Conservation (phyloP, 2,888 invertebrate species). For the Cryptus armator region DNA sequence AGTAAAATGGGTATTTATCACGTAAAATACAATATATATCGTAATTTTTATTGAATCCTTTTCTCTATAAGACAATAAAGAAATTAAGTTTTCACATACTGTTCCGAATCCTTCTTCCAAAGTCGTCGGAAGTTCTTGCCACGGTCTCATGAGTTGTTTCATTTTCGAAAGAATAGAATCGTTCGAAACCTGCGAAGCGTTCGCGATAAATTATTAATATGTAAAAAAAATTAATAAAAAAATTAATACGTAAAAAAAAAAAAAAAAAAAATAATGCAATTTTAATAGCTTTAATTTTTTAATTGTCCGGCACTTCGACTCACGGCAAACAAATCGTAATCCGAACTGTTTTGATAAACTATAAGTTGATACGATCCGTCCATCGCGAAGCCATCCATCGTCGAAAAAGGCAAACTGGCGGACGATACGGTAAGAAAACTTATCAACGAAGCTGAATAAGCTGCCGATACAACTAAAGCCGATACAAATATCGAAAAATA, state of each 20-base stretch:
- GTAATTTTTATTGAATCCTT: neutral
- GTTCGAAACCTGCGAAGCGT: constrained; percentile 63
- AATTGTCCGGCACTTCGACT: constrained; percentile 32
- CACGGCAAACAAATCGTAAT: constrained; percentile 75
- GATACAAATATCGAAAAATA: constrained; percentile 77
- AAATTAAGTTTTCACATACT: constrained; percentile 64
- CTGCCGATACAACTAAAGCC: constrained; percentile 74
- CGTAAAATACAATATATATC: neutral
- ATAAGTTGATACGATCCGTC: constrained; percentile 77
- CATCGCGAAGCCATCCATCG: constrained; percentile 74
- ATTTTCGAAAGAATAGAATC: constrained; percentile 69
- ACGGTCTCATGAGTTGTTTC: constrained; percentile 67
- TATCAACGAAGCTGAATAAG: constrained; percentile 78
- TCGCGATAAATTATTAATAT: constrained; percentile 7
- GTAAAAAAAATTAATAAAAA: neutral
- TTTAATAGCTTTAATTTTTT: neutral
- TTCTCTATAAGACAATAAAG: neutral
- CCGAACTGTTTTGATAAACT: constrained; percentile 73
- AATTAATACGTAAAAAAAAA: neutral
- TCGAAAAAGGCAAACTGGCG: constrained; percentile 75
- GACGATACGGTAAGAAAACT: constrained; percentile 63
- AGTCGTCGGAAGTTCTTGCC: constrained; percentile 71
- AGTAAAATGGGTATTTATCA: no score
- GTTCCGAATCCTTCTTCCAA: constrained; percentile 71
- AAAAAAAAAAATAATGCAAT: neutral